Conservation (phyloP, 92 coral and sea anemone genomes). For the Siderastrea radians region DNA sequence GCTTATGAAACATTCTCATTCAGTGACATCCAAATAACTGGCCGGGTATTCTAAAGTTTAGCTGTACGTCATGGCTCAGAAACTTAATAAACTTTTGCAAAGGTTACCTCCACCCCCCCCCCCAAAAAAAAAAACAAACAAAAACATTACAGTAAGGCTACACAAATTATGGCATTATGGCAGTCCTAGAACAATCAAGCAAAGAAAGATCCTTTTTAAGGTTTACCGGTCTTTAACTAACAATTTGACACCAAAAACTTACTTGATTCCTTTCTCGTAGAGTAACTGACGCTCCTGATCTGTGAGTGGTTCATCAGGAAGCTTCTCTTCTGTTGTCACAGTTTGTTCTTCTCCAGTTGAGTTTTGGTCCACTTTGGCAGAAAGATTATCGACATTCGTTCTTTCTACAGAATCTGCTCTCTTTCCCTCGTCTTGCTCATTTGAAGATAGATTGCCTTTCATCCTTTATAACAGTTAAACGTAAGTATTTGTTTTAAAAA, state of each 20-base stretch:
- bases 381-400: background rate
- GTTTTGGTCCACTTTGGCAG: slow-evolving; percentile 15
- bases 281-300: slow-evolving; percentile 74
- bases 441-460: background rate
- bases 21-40: no score
- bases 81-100: no score
- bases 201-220: no score
- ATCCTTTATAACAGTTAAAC: background rate
- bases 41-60: no score
- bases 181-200: no score
- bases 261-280: slow-evolving; percentile 87
- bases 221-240: background rate
- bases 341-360: background rate
- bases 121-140: no score
- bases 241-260: slow-evolving; percentile 1
- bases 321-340: background rate
- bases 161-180: no score
- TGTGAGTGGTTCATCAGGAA: slow-evolving; percentile 51
- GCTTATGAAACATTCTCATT: no score
- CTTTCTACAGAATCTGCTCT: background rate
- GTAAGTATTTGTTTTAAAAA: background rate
- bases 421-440: slow-evolving; percentile 38
- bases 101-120: no score
- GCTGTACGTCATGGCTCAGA: no score
- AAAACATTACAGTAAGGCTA: no score